Evolutionary conservation across 1,140 invertebrate genomes (phyloP).

Genomic region (Protaetia brevitarsis): DNA sequence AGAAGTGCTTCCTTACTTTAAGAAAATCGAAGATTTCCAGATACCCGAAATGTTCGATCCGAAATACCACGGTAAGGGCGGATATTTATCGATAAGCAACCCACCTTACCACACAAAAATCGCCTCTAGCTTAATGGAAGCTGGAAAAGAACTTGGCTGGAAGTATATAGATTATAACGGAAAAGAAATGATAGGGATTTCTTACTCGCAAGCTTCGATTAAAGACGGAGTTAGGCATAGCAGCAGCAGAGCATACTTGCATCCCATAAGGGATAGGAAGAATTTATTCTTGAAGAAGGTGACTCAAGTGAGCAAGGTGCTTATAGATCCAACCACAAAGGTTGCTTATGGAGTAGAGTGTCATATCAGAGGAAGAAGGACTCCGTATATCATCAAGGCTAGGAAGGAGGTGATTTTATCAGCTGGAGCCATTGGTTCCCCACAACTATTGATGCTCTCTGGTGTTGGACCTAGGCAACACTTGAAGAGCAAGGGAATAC

Average conservation of each 20-base stretch:
- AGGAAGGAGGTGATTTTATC: constrained; percentile 74
- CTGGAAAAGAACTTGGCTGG: constrained; percentile 63
- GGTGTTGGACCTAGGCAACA: constrained; percentile 74
- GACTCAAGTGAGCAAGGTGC: constrained; percentile 65
- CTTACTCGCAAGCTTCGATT: constrained; percentile 57
- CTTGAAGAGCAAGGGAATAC: constrained; percentile 56
- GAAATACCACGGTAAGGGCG: constrained; percentile 58
- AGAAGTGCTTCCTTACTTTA: constrained; percentile 80
- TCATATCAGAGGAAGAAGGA: constrained; percentile 48
- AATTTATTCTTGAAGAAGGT: constrained; percentile 67
- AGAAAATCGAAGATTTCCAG: constrained; percentile 69
- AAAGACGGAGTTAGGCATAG: constrained; percentile 71
- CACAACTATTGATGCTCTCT: constrained; percentile 77
- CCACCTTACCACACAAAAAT: constrained; percentile 59
- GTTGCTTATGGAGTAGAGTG: constrained; percentile 64
- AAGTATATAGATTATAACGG: constrained; percentile 73
- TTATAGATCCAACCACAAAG: constrained; percentile 67
- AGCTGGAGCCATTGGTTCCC: constrained; percentile 71
- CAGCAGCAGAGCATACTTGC: constrained; percentile 70
- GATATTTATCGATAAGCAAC: constrained; percentile 59
- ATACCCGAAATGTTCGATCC: constrained; percentile 54
- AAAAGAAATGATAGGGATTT: constrained; percentile 60
- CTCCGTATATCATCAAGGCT: constrained; percentile 56
- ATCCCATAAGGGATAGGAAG: constrained; percentile 58
- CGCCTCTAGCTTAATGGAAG: constrained; percentile 64